These are phyloP conservation scores for Leptinotarsa lineolata DNA, from an alignment of 1,140 invertebrate genomes.

Conservation along the genomic window DNA sequence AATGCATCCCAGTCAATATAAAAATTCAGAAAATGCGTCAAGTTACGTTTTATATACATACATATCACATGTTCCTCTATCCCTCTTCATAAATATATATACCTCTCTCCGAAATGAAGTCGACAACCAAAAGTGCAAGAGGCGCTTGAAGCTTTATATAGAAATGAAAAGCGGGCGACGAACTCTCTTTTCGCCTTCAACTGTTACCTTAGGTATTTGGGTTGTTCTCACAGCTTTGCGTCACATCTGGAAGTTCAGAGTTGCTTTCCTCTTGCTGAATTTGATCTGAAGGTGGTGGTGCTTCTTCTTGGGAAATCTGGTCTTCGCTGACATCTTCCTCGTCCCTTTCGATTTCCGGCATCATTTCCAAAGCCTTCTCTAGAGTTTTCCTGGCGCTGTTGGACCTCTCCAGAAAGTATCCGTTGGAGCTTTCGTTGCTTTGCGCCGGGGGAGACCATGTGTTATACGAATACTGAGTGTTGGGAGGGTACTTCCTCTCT, in stretches of 20 bases:
- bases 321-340: constrained; percentile 51
- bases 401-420: constrained; percentile 89
- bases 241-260: constrained; percentile 45
- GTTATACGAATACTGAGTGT: constrained; percentile 77
- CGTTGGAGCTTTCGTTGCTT: constrained; percentile 93
- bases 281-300: background rate
- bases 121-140: constrained; percentile 16
- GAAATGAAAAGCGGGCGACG: background rate
- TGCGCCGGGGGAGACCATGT: constrained; percentile 92
- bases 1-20: constrained; percentile 49
- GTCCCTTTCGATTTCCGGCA: constrained; percentile 73
- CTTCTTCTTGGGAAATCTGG: constrained; percentile 49
- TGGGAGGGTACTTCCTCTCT: constrained; percentile 60
- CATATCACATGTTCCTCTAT: constrained; percentile 51
- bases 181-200: background rate
- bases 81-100: background rate
- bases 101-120: constrained; percentile 19
- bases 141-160: constrained; percentile 19
- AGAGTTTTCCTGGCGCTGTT: constrained; percentile 90
- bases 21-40: constrained; percentile 50
- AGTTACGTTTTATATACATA: constrained; percentile 44
- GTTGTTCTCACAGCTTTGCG: constrained; percentile 43
- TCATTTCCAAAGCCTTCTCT: constrained; percentile 80
- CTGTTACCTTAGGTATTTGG: constrained; percentile 35
- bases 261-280: constrained; percentile 30